phyloP scores from a whole-genome alignment of 2,888 invertebrate genomes.

The Erannis defoliaria region DNA sequence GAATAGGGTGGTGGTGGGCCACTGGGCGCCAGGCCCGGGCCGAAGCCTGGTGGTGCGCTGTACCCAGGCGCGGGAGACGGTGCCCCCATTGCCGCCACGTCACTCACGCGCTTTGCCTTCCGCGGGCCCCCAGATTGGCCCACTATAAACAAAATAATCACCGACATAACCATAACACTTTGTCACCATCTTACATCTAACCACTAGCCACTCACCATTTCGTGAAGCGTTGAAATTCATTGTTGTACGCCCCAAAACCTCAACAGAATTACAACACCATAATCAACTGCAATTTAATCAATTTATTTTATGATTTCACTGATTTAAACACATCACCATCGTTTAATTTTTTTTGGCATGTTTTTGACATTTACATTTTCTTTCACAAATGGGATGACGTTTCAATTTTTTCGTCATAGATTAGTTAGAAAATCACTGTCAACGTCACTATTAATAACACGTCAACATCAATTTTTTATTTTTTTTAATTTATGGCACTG shows the following conservation, averaged over 20 bases:
- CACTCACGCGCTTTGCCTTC: constrained; percentile 89
- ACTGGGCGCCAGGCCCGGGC: constrained; percentile 60
- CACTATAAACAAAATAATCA: constrained; percentile 58
- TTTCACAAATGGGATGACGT: constrained; percentile 4
- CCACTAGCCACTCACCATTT: constrained; percentile 67
- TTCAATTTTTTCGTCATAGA: not conserved
- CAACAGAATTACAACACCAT: constrained; percentile 61
- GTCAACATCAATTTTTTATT: too few species aligned
- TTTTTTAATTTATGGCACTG: too few species aligned
- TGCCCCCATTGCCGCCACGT: constrained; percentile 89
- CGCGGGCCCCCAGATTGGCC: constrained; percentile 74
- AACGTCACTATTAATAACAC: not conserved
- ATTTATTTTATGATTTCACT: constrained; percentile 58
- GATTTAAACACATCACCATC: constrained; percentile 40
- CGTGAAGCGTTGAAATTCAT: constrained; percentile 85
- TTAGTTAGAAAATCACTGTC: not conserved
- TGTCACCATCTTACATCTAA: not conserved
- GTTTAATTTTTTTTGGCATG: not conserved
- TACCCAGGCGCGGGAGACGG: constrained; percentile 74
- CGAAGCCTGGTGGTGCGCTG: constrained; percentile 66
- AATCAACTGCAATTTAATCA: constrained; percentile 58
- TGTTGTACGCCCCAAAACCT: constrained; percentile 44
- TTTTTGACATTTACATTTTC: not conserved
- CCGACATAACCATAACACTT: constrained; percentile 15
- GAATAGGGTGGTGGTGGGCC: constrained; percentile 70